A percentile compares a stretch with the other conserved stretches of the same genome.
Evolutionary conservation across 2,888 invertebrate species (phyloP).

Genomic region (Eulithis prunata): DNA sequence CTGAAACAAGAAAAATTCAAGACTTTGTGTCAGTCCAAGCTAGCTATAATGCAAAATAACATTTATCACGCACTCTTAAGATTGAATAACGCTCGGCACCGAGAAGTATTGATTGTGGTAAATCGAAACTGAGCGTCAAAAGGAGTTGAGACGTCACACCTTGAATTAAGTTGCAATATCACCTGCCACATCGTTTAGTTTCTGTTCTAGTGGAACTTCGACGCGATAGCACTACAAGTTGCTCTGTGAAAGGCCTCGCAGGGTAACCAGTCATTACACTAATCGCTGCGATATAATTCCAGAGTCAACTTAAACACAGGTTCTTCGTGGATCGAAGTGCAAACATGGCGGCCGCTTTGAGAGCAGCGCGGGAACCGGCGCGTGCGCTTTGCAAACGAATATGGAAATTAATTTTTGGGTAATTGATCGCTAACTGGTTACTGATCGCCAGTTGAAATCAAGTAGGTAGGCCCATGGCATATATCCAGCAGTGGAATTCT

Average conservation of each 20-base stretch:
- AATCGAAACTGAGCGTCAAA: not conserved
- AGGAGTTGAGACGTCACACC: not conserved
- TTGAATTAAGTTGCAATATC: conserved; percentile 6
- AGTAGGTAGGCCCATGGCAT: not conserved
- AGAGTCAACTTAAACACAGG: conserved; percentile 84
- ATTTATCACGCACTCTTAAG: not conserved
- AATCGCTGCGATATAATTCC: conserved; percentile 84
- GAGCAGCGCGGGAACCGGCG: conserved; percentile 68
- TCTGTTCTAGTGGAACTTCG: conserved; percentile 15
- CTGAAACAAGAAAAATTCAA: conserved; percentile 73
- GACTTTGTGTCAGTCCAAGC: conserved; percentile 5
- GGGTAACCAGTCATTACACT: conserved; percentile 84
- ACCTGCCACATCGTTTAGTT: not conserved
- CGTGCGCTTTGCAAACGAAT: conserved; percentile 46
- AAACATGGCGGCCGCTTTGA: conserved; percentile 84
- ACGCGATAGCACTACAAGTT: conserved; percentile 57
- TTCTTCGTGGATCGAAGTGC: conserved; percentile 83
- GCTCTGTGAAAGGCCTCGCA: conserved; percentile 61
- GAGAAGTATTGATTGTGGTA: not conserved
- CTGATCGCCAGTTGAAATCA: conserved; percentile 9
- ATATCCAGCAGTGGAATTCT: too few relatives aligned
- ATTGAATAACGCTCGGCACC: not conserved
- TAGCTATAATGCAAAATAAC: conserved; percentile 36
- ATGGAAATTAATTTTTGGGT: conserved; percentile 35
- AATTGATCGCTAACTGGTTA: conserved; percentile 30